These are phyloP conservation scores for Bambusicola thoracicus DNA, from an alignment of 2,113 vertebrate genomes.

Conservation along the genomic window DNA sequence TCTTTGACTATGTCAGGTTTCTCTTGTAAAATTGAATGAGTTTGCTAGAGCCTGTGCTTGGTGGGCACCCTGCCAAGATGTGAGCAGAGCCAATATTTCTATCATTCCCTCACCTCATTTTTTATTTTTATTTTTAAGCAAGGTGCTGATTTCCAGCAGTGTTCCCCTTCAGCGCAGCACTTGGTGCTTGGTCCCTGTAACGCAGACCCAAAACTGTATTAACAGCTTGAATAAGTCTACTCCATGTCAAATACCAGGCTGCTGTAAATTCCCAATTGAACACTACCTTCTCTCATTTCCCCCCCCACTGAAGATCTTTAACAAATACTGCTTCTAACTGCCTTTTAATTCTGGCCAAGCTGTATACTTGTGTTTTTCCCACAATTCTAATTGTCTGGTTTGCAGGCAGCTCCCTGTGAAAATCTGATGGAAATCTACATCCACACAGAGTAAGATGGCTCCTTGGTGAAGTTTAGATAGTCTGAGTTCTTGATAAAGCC, in stretches of 20 bases:
- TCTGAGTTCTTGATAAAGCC: not conserved
- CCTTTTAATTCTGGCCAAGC: not conserved
- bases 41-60: not conserved
- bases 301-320: not conserved
- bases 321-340: not conserved
- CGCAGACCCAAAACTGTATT: not conserved
- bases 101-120: not conserved
- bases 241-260: not conserved
- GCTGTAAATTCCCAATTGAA: not conserved
- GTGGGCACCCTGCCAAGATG: not conserved
- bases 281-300: not conserved
- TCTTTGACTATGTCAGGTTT: not conserved
- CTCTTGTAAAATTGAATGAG: not conserved
- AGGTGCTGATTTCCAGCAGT: not conserved
- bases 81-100: not conserved
- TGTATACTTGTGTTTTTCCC: not conserved
- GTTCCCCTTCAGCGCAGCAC: not conserved
- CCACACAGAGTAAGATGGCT: not conserved
- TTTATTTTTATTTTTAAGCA: not conserved
- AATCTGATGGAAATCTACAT: not conserved
- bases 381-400: not conserved
- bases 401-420: not conserved
- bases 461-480: not conserved
- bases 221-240: not conserved
- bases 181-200: not conserved